Conservation (phyloP, 2,113 vertebrate genomes). For the sheep (Ovis aries) region DNA sequence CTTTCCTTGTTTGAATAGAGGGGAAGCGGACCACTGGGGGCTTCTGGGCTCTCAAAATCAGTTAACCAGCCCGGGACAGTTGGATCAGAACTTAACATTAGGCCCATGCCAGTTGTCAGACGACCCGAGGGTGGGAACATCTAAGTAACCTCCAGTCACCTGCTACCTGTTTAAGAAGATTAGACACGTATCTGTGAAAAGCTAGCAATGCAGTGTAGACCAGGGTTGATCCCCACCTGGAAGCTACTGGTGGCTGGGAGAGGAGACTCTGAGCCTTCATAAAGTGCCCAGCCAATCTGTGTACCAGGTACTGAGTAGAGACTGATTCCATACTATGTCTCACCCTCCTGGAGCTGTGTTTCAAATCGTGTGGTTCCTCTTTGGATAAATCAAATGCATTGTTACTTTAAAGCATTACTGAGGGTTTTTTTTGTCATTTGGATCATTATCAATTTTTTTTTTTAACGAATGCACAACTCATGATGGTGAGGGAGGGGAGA, state of each 20-base stretch:
- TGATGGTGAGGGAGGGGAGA: not conserved
- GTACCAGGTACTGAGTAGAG: no score
- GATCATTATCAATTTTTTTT: not conserved
- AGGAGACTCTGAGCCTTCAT: not conserved
- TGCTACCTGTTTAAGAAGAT: not conserved
- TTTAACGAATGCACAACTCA: not conserved
- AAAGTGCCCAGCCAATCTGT: not conserved
- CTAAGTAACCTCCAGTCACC: not conserved
- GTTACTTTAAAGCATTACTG: not conserved
- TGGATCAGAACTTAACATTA: not conserved
- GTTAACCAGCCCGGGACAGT: not conserved
- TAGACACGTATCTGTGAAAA: not conserved
- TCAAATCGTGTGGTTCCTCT: not conserved
- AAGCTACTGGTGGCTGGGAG: not conserved
- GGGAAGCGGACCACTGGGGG: not conserved
- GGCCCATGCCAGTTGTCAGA: not conserved
- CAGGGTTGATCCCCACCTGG: no score
- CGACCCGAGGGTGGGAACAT: not conserved
- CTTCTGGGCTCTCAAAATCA: not conserved
- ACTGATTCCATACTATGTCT: not conserved
- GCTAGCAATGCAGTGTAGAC: not conserved
- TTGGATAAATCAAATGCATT: not conserved
- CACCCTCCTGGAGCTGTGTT: not conserved
- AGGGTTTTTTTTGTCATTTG: not conserved
- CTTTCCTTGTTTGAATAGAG: not conserved